phyloP scores from a whole-genome alignment of 2,797 vertebrate genomes.

The Pangasius mekongensis region DNA sequence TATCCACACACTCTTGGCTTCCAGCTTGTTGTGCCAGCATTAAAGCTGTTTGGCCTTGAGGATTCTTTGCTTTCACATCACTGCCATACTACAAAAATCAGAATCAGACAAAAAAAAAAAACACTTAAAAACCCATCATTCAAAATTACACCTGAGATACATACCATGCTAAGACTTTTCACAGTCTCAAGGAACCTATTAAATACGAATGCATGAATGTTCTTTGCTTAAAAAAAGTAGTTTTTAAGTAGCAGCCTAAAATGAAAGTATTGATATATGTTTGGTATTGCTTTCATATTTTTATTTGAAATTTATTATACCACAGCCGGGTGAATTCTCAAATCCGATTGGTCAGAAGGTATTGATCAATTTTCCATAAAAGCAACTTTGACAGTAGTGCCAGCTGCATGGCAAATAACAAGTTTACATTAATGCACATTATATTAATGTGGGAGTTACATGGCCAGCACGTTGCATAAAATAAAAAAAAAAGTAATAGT shows the following conservation, averaged over 20 bases:
- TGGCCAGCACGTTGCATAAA: neutral
- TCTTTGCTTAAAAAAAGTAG: neutral
- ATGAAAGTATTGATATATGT: neutral
- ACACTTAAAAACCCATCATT: neutral
- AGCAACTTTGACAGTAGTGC: neutral
- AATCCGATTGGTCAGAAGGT: neutral
- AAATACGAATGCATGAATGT: neutral
- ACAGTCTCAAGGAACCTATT: neutral
- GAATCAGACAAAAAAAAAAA: conserved; percentile 1
- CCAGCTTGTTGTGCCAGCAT: conserved; percentile 82
- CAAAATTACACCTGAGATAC: neutral
- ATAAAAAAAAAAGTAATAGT: neutral
- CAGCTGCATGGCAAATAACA: neutral
- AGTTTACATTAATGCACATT: neutral
- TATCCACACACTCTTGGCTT: conserved; percentile 88
- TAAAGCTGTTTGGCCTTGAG: conserved; percentile 83
- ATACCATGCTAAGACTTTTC: neutral
- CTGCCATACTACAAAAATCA: conserved; percentile 81
- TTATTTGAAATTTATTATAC: neutral
- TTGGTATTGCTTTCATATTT: neutral
- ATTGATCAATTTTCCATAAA: neutral
- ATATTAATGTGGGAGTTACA: neutral
- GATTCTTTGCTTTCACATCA: conserved; percentile 85
- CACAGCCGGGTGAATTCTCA: neutral
- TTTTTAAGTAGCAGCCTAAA: neutral